Base-by-base conservation (phyloP, 2,113 vertebrate genomes). In the Thunnus maccoyii region DNA sequence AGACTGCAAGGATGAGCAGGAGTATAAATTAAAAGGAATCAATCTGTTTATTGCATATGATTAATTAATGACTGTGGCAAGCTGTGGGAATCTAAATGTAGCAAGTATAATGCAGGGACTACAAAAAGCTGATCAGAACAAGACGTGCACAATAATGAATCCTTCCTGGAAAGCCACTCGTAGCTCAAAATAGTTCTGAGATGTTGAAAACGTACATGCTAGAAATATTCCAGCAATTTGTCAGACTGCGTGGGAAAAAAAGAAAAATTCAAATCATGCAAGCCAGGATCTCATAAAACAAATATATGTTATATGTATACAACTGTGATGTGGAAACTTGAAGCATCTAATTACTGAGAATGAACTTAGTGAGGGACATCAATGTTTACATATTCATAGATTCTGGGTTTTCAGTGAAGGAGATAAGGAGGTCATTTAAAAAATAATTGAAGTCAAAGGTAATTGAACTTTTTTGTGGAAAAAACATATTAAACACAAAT, bases 1-100 rank as follows among this genome's bases (percentile, higher is more conserved):
- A 57, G 82, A 52, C 68, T 20, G 74, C 51, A 2, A 51, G 41
- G 58, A 81, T 80, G 79, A 72, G 66, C 78, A 55, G 67, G 18
- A 65, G 83, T 55, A 52, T 73, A 80, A 88, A 85, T 86, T 84
- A 80, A 86, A 87, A 56, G 76, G 69, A 89, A 86, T 83, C 72
- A 73, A 68, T 82, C 60, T 78, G 78, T 87, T 88, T 86, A 75
- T 81, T 78, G 68, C 85, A 48, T 69, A 82, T 86, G 78, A 86
- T 88, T 86, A 87, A 89, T 91, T 89, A 83, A 85, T 83, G 64
- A 72, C 47, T 63, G 58, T 56, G 51, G 52, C 47, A 85, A 54
- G 69, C 52, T 18, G 70, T 41, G 36, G 36, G 70, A 74, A 74
- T 72, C 79, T 76, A 69, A 85, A 81, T 87, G 69, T 72, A 68